Evolutionary conservation across 2,888 invertebrate genomes (phyloP).

Genomic region (Ichneumoninae sp.): DNA sequence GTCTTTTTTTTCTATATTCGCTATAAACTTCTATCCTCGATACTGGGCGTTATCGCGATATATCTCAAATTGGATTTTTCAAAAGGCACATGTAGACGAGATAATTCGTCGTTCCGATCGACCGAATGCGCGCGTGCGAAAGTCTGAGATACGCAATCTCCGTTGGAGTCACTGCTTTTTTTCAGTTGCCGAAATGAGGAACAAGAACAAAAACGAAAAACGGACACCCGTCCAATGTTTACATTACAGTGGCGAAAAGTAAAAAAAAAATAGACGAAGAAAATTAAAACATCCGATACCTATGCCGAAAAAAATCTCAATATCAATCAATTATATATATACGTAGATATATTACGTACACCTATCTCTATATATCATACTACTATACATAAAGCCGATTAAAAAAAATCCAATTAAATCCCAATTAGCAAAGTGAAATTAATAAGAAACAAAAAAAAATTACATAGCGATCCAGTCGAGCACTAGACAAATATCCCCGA

Average conservation of each 20-base stretch:
- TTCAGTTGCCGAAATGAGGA: conserved; percentile 48
- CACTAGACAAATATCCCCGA: conserved; percentile 39
- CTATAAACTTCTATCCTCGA: conserved; percentile 41
- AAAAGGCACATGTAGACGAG: conserved; percentile 69
- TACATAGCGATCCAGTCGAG: conserved; percentile 60
- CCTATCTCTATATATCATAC: conserved; percentile 58
- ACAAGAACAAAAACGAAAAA: conserved; percentile 37
- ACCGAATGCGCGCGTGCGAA: conserved; percentile 63
- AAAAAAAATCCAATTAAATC: conserved; percentile 67
- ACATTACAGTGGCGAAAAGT: conserved; percentile 13
- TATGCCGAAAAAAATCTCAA: conserved; percentile 57
- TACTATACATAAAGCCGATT: conserved; percentile 65
- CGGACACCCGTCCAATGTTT: conserved; percentile 22
- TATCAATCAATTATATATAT: conserved; percentile 61
- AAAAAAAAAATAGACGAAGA: conserved; percentile 6
- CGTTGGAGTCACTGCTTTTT: conserved; percentile 19
- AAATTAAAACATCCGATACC: conserved; percentile 40
- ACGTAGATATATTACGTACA: conserved; percentile 54
- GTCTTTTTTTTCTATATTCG: conserved; percentile 46
- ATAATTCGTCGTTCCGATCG: conserved; percentile 60
- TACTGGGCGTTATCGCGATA: conserved; percentile 56
- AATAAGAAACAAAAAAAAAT: conserved; percentile 55
- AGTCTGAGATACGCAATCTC: conserved; percentile 1
- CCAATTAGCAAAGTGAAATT: conserved; percentile 67
- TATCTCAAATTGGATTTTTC: conserved; percentile 56